Evolutionary conservation across 2,888 invertebrate genomes (phyloP), one percentile per base, ranked within the genome.

Genomic region (Stramonita haemastoma): DNA sequence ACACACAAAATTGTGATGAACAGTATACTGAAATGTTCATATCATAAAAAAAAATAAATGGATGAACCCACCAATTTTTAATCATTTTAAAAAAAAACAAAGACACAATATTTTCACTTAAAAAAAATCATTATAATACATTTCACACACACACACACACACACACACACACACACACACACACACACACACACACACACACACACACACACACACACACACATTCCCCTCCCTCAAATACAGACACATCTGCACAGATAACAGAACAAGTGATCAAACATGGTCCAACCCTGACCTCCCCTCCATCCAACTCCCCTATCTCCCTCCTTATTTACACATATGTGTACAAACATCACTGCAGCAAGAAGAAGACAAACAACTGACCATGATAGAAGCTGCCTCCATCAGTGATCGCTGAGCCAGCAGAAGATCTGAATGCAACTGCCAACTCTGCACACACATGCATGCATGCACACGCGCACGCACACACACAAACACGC

Each of bases 371-470:
- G 36, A 87, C 36, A 34, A 29, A 11, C 32, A 66, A 90, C 91
- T 92, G 89, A 94, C 94, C 92, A 94, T 92, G 87, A 94, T 93
- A 66, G 93, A 92, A n/a, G 95, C 94, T n/a, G 95, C 92, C 88
- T 95, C 95, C 86, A 93, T 92, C 13, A 95, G 92, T 6, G 94
- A 93, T 29, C 92, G 92, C 91, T 95, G 95, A 88, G 94, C 94
- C 36, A 94, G 88, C 11, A 93, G 90, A 56, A 95, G 90, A 89
- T 95, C 95, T 32, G 94, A 93, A 89, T 94, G 93, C 19, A 95
- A 90, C 91, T 95, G 95, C 83, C 91, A 92, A 91, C 94, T 95
- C 95, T 95, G 92, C 60, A 86, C 77, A 79, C 77, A 15, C 29
- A 77, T n/a, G n/a, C 73, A 77, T 4, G 13, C 73, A n/a, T 13